These are phyloP conservation scores for Xenus cinereus DNA, from an alignment of 2,113 vertebrate species.

Conservation along the genomic window DNA sequence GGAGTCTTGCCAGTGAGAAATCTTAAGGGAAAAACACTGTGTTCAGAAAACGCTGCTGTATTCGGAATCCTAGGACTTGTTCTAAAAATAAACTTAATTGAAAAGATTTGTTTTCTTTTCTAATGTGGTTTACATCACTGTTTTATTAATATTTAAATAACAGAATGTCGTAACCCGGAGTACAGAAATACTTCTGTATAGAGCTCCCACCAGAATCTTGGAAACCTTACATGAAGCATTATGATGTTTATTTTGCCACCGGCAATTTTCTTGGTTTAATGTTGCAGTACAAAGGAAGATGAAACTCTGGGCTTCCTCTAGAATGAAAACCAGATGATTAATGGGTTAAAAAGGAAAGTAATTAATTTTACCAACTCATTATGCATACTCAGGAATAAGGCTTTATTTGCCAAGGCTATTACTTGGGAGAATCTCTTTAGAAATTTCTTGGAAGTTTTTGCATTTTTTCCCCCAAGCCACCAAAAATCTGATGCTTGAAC, in stretches of 20 bases:
- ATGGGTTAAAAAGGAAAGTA: slow-evolving; percentile 46
- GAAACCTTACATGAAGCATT: slow-evolving; percentile 26
- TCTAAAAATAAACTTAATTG: slow-evolving; percentile 71
- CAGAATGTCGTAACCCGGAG: slow-evolving; percentile 7
- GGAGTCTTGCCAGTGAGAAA: slow-evolving; percentile 38
- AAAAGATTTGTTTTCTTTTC: slow-evolving; percentile 67
- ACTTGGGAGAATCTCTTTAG: background rate
- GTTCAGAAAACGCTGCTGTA: slow-evolving; percentile 55
- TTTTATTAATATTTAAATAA: slow-evolving; percentile 70
- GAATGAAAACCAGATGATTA: slow-evolving; percentile 40
- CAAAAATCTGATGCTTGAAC: background rate
- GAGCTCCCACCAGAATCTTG: slow-evolving; percentile 55
- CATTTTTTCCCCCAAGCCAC: background rate
- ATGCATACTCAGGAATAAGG: background rate
- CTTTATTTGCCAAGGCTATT: background rate
- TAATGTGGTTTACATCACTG: slow-evolving; percentile 62
- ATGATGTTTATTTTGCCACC: slow-evolving; percentile 47
- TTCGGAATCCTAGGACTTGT: slow-evolving; percentile 44
- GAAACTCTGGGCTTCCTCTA: background rate
- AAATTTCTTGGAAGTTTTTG: background rate
- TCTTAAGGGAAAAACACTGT: slow-evolving; percentile 54
- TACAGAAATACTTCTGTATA: slow-evolving; percentile 56
- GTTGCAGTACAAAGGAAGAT: slow-evolving; percentile 4
- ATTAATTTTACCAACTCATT: slow-evolving; percentile 15
- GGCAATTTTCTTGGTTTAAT: slow-evolving; percentile 38